phyloP scores from a whole-genome alignment of 1,140 invertebrate species.

The Penaeus japonicus region DNA sequence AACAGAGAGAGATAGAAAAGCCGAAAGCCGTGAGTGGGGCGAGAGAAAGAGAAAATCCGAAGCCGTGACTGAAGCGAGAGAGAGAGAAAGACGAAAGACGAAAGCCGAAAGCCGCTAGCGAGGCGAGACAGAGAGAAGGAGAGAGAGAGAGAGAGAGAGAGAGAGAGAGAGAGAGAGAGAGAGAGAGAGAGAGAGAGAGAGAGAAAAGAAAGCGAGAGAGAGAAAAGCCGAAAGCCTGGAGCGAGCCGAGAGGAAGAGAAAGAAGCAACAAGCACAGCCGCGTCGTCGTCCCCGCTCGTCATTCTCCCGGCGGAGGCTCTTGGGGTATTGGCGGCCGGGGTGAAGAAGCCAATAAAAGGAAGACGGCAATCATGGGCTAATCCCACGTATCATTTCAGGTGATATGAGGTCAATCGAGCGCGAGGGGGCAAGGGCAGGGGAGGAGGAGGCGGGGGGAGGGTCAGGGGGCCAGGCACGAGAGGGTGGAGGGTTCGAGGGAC shows the following conservation, averaged over 20 bases:
- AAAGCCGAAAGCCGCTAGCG: neutral
- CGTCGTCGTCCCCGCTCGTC: neutral
- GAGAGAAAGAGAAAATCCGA: neutral
- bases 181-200: neutral
- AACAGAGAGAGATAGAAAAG: too few relatives aligned
- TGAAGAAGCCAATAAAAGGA: slow-evolving; percentile 38
- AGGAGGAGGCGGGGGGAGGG: neutral
- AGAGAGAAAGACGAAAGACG: neutral
- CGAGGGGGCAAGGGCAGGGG: neutral
- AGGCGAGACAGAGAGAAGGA: neutral
- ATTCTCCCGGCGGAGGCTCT: neutral
- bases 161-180: slow-evolving; percentile 15
- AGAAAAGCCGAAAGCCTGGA: neutral
- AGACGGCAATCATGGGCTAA: slow-evolving; percentile 39
- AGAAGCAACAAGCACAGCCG: neutral
- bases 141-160: neutral
- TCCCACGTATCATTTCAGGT: slow-evolving; percentile 37
- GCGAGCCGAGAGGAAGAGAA: neutral
- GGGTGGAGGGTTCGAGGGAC: neutral
- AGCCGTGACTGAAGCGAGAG: slow-evolving; percentile 3
- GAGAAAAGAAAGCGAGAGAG: neutral
- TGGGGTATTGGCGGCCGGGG: neutral
- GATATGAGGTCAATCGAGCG: slow-evolving; percentile 40
- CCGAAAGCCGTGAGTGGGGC: too few relatives aligned
- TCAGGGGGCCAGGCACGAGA: neutral